Conservation (phyloP, 2,113 vertebrate species). For the Dipodomys spectabilis region DNA sequence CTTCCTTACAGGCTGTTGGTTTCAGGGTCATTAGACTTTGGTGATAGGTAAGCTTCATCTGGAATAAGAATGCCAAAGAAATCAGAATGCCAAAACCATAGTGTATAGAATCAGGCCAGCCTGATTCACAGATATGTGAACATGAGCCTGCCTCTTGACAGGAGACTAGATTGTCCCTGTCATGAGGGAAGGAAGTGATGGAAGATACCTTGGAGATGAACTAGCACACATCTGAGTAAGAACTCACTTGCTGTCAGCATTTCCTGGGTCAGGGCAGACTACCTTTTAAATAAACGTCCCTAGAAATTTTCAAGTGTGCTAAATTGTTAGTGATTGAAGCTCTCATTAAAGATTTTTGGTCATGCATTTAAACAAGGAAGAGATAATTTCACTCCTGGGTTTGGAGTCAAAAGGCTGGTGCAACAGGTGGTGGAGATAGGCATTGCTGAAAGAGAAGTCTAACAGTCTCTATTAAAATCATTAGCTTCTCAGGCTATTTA, state of each 20-base stretch:
- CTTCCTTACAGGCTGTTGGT: neutral
- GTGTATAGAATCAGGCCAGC: neutral
- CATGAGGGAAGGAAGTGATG: neutral
- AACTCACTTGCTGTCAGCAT: neutral
- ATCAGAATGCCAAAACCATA: neutral
- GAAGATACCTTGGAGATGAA: neutral
- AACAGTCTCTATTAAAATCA: neutral
- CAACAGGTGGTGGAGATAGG: neutral
- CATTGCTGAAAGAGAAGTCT: neutral
- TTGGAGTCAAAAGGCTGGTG: neutral
- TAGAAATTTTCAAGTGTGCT: neutral
- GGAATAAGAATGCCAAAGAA: neutral
- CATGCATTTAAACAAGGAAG: neutral
- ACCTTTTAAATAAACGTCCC: neutral
- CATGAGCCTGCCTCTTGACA: neutral
- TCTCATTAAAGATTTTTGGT: neutral
- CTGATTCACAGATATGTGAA: neutral
- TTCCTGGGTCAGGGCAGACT: neutral
- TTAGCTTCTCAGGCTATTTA: neutral
- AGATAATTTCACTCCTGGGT: neutral
- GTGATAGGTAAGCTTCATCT: neutral
- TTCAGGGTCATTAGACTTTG: neutral
- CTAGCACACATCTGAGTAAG: neutral
- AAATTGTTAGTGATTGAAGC: neutral
- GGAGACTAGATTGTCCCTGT: neutral